Conservation (phyloP, 2,113 vertebrate species). For the Tachycineta bicolor region DNA sequence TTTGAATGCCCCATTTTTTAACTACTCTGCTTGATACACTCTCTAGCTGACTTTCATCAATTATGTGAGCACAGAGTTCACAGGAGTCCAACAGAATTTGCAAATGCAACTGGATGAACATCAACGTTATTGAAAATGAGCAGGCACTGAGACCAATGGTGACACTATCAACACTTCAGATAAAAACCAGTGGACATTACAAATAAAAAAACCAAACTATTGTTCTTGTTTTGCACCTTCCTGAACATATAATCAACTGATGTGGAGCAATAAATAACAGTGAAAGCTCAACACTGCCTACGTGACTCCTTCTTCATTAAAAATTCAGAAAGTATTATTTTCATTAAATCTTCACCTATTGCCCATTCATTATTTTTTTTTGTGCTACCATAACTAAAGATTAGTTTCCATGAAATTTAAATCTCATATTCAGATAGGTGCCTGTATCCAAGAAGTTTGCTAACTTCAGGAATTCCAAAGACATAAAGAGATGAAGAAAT, state of each 20-base stretch:
- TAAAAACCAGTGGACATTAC: not conserved
- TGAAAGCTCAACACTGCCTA: not conserved
- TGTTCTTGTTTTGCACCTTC: not conserved
- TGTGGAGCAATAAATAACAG: not conserved
- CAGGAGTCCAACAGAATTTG: not conserved
- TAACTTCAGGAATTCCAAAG: not conserved
- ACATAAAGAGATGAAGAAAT: not conserved
- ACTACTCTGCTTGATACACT: not conserved
- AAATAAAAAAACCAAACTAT: not conserved
- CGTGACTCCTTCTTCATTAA: not conserved
- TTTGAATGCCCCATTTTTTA: not conserved
- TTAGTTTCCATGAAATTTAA: not conserved
- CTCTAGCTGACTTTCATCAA: not conserved
- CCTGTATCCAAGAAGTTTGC: accelerated
- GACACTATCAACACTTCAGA: not conserved
- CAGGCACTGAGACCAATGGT: not conserved
- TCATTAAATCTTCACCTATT: not conserved
- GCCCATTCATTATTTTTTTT: not conserved
- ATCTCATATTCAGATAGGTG: not conserved
- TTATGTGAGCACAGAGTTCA: not conserved
- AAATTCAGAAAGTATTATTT: not conserved
- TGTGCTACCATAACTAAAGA: not conserved
- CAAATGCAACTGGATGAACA: not conserved
- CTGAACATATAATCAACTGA: not conserved
- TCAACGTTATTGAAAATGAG: not conserved